A percentile compares a stretch with the other conserved stretches of the same genome.
phyloP scores from a whole-genome alignment of 2,888 invertebrate genomes.

The Lasioglossum lativentre region DNA sequence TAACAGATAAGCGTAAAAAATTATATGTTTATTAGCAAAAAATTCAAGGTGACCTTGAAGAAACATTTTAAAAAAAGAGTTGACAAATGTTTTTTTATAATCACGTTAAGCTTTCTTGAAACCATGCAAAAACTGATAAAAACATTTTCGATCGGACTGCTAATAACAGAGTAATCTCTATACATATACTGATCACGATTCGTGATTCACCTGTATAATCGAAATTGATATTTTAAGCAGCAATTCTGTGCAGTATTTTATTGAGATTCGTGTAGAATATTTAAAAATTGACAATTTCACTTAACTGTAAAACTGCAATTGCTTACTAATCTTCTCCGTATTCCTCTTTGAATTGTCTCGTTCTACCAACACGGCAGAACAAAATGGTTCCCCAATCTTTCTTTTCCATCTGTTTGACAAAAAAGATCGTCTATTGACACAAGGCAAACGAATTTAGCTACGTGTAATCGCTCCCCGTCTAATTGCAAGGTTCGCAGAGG shows the following conservation, averaged over 20 bases:
- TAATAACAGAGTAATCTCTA: too few relatives aligned
- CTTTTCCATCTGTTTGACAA: neutral
- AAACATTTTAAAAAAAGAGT: too few relatives aligned
- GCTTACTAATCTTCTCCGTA: neutral
- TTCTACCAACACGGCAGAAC: neutral
- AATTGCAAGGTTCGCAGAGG: neutral
- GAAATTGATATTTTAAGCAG: neutral
- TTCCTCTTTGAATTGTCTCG: neutral
- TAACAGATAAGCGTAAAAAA: too few relatives aligned
- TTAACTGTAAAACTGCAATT: neutral
- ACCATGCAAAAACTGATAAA: too few relatives aligned
- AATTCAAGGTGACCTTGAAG: too few relatives aligned
- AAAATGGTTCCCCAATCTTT: neutral
- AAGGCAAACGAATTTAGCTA: neutral
- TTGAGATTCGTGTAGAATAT: neutral
- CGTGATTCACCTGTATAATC: too few relatives aligned
- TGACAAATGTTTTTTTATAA: too few relatives aligned
- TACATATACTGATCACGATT: too few relatives aligned
- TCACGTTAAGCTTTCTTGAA: too few relatives aligned
- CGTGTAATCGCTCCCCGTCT: neutral
- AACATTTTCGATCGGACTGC: too few relatives aligned
- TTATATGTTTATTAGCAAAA: too few relatives aligned
- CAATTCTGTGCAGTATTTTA: neutral
- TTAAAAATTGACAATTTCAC: neutral
- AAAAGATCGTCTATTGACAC: neutral